Base-by-base conservation (phyloP, 1,140 invertebrate species). In the Carcinoscorpius rotundicauda region DNA sequence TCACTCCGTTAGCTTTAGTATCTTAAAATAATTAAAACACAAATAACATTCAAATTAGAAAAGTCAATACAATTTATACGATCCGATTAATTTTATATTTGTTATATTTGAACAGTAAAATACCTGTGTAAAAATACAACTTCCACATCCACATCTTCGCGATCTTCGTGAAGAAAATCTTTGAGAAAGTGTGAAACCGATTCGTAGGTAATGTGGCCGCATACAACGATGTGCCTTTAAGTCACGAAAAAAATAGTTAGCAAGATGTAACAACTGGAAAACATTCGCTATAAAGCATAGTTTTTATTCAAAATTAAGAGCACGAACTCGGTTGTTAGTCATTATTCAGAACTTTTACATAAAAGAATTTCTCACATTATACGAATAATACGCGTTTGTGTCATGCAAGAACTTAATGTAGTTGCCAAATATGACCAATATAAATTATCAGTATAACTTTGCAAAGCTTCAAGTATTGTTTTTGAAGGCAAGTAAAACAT, bases 121-220 rank as follows among this genome's bases (percentile, higher is more conserved):
- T 57, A 98, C 95, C 83, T 98, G 94, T 81, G 98, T 29, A 73
- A 66, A 71, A 74, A 72, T 63, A 72, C 71, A 48, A 72, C 69
- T 61, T 72, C 71, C 51, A 72, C 69, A 58, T 72, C 70, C 9
- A 71, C 69, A 64, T 72, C 69, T 67, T 72, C 95, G 77, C 96
- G 83, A 81, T 99, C 97, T 84, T 99, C 97, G 79, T 99, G 97
- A 72, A 99, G 86, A 83, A 99, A 99, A 84, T 99, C 97, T 85
- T 98, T 98, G 75, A 99, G 86, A 82, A 99, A 99, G 83, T 98
- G 96, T 73, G 92, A 95, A 70, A 99, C 97, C 71, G 96, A 98
- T 82, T 98, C 95, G 81, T 97, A 99, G 68, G 96, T 99, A 80
- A 99, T 99, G 81, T 99, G 94, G 73, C 97, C 97, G 84, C 97